A percentile compares a stretch with the other conserved stretches of the same genome.
These are phyloP conservation scores for Hyperoplus lanceolatus DNA, from an alignment of 2,797 vertebrate species.

Conservation along the genomic window DNA sequence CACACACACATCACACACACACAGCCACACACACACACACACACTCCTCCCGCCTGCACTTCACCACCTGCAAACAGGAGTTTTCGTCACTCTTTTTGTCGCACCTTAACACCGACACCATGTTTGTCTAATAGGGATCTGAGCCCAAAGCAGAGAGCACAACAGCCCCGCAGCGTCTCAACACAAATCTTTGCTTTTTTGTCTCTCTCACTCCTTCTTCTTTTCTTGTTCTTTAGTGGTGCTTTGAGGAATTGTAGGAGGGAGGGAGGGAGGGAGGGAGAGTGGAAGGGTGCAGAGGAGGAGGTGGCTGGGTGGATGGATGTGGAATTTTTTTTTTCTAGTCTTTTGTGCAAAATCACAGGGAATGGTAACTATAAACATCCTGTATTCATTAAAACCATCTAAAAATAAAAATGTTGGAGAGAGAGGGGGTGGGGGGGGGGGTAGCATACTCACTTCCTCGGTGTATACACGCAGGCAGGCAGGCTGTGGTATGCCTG, in stretches of 20 bases:
- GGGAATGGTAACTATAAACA: slow-evolving; percentile 89
- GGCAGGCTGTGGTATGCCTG: slow-evolving; percentile 71
- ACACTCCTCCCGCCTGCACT: slow-evolving; percentile 6
- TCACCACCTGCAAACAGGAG: slow-evolving; percentile 65
- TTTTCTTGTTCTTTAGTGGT: slow-evolving; percentile 74
- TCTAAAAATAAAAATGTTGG: slow-evolving; percentile 88
- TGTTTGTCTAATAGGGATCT: slow-evolving; percentile 86
- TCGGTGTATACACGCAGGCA: slow-evolving; percentile 75
- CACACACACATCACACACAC: not conserved
- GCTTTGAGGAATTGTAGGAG: slow-evolving; percentile 77
- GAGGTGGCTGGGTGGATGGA: slow-evolving; percentile 75
- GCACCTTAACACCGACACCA: slow-evolving; percentile 77
- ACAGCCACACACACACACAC: not conserved
- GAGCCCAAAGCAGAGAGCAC: slow-evolving; percentile 76
- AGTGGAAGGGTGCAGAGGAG: slow-evolving; percentile 66
- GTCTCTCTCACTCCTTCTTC: slow-evolving; percentile 33
- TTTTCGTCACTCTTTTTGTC: slow-evolving; percentile 79
- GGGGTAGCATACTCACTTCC: slow-evolving; percentile 63
- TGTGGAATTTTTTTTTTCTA: slow-evolving; percentile 87
- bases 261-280: slow-evolving; percentile 32
- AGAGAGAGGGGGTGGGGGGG: not conserved
- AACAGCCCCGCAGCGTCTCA: slow-evolving; percentile 81
- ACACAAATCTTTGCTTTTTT: slow-evolving; percentile 80
- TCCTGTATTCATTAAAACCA: slow-evolving; percentile 91
- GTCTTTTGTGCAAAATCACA: slow-evolving; percentile 87